Base-by-base conservation (phyloP, 2,113 vertebrate genomes). In the Nibea albiflora region DNA sequence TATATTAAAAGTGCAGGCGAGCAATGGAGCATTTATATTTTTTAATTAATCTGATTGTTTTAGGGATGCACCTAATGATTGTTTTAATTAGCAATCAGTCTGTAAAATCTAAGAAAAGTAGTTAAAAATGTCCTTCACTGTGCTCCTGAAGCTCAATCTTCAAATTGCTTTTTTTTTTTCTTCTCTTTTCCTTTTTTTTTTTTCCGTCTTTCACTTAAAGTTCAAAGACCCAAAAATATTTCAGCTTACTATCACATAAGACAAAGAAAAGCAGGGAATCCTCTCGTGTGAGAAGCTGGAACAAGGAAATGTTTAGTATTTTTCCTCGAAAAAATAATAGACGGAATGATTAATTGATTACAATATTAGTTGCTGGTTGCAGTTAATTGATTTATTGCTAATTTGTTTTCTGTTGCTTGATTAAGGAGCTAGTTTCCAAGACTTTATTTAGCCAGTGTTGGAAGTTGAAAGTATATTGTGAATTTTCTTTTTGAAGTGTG, bases 1-100 rank as follows among this genome's bases (percentile, higher is more conserved):
- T 70, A 49, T 81, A 77, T 71, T 64, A 67, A 84, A 86, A 46
- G 39, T 66, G 12, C 24, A 54, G 44, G 19, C 28, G 26, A 80
- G 62, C 26, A 67, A 12, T n/a, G 24, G 22, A 26, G 19, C 12
- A 8, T 57, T 76, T 52, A 49, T 28, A 8, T 50, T 66, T 19
- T 22, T 28, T 58, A 14, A 10, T 49, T 39, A 39, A 39, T 39
- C 35, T 39, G 8, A 39, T 77, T 74, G n/a, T 58, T 44, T 76
- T 47, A n/a, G 5, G 10, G 9, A 22, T 69, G 6, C 42, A 66
- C 24, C 31, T 63, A 11, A 15, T 54, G 8, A 60, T 61, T 64
- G 26, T 57, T 53, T 81, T 50, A 57, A 60, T 52, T 61, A 61
- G 61, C 3, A 2, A 8, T 16, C 49, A 3, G 1, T 73, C 1